Evolutionary conservation across 2,113 vertebrate species (phyloP), one percentile per base, ranked within the genome.

Genomic region (Climacteris rufus): DNA sequence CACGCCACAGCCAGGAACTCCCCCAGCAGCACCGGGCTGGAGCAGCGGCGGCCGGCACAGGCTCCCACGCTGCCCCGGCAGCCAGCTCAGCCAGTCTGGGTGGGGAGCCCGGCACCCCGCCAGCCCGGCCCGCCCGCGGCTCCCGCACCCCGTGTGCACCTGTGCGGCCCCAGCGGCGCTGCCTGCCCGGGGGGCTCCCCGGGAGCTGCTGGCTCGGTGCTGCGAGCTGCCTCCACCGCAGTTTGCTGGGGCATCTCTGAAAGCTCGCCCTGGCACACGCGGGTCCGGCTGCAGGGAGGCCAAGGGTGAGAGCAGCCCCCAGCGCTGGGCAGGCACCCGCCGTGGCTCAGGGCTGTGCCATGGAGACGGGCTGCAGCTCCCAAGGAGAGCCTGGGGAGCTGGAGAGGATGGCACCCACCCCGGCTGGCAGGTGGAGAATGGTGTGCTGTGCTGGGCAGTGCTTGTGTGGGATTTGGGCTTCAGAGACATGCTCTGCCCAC

Each of bases 11-110:
- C 68, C 80, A 33, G 89, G 54, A 89, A 44, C 95, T 96, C 95
- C 95, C 89, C 59, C 72, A 37, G 89, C 94, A 89, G 80, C 94
- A 83, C 68, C 90, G 81, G 94, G 92, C 64, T 80, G 87, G 15
- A 65, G 88, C 72, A 12, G 17, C 4, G 3, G 44, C 12, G 16
- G 83, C 79, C n/a, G 18, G 31, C 71, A 4, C 1, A 5, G 91
- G 91, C 94, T 92, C 91, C 91, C 93, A 83, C 15, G 40, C 89
- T 1, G 4, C 64, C 5, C 1, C 3, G 4, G 66, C 79, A 92
- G 53, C 81, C 92, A 40, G 92, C 90, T n/a, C 68, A 77, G 87
- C 80, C 91, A 65, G 87, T 64, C 68, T 87, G 94, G 87, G 87
- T 89, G 94, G 89, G 87, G 93, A 95, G 28, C 50, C 44, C 35